Evolutionary conservation across 2,113 vertebrate species (phyloP), one percentile per base, ranked within the genome.

Genomic region (Pitta sordida): DNA sequence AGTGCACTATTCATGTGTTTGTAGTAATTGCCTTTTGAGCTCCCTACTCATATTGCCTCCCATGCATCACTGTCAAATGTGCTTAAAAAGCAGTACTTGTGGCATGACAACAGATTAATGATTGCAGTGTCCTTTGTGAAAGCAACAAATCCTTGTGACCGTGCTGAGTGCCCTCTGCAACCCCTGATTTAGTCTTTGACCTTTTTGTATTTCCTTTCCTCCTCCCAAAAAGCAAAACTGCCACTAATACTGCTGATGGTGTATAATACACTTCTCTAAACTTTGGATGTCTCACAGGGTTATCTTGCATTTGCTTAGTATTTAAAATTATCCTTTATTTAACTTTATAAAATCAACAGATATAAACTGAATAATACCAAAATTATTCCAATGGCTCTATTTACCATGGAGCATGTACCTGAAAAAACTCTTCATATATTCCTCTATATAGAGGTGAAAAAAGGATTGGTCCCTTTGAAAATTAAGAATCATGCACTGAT

Each of bases 101-200:
- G 4, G 43, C 78, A 63, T 70, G 88, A 90, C 85, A 93, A 67
- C 59, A 93, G 71, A 92, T 94, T 93, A 93, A 63, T 39, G 70
- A 91, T 69, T 87, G 43, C 41, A 51, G 37, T 23, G 71, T 90
- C 67, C 59, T 92, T 92, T 94, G 84, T 94, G 84, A 92, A 82
- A 88, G 43, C 70, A 86, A 82, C 53, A 90, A 94, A 94, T 94
- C 67, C 84, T 74, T 85, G 82, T 79, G 78, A 94, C 67, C 81
- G 22, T 17, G 7, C 26, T 69, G 89, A 84, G 69, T 83, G 87
- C 65, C 81, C 84, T 79, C 17, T 86, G 77, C 46, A 69, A 41
- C 81, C 32, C 14, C 0, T 65, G 63, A 85, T 95, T 94, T 90
- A 93, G 34, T 92, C 51, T 94, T 83, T 80, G 93, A 88, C 91